phyloP scores from a whole-genome alignment of 2,888 invertebrate species.

The Abscondita cerata region DNA sequence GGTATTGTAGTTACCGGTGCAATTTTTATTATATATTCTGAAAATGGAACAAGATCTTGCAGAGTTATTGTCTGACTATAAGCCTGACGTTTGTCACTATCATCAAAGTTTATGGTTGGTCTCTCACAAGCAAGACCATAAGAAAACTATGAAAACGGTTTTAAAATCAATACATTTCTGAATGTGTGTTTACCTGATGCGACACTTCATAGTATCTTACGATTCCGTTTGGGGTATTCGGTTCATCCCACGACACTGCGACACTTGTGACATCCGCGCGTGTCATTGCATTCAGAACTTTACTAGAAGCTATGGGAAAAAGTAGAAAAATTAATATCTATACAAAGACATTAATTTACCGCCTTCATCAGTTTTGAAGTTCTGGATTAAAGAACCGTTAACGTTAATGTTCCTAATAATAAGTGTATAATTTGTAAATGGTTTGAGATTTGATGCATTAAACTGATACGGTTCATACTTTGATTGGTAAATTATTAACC shows the following conservation, averaged over 20 bases:
- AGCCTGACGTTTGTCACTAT: no score
- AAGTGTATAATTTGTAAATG: slow-evolving; percentile 2
- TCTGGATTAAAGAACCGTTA: background rate
- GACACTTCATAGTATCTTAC: slow-evolving; percentile 7
- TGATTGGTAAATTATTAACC: no score
- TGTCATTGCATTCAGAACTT: background rate
- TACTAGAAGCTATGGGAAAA: slow-evolving; percentile 3
- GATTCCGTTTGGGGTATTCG: background rate
- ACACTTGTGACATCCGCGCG: background rate
- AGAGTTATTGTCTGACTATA: background rate
- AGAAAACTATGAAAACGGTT: background rate
- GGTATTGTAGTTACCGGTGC: background rate
- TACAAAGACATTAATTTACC: slow-evolving; percentile 13
- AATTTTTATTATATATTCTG: slow-evolving; percentile 5
- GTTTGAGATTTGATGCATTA: slow-evolving; percentile 7
- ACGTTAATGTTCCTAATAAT: background rate
- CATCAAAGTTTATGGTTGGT: no score
- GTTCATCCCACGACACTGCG: background rate
- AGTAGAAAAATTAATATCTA: background rate
- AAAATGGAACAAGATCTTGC: slow-evolving; percentile 6
- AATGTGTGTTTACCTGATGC: background rate
- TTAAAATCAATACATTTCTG: background rate
- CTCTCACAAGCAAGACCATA: background rate
- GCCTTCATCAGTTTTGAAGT: slow-evolving; percentile 21
- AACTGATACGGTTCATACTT: background rate